Evolutionary conservation across 2,797 vertebrate genomes (phyloP), one percentile per base, ranked within the genome.

Genomic region (Enoplosus armatus): DNA sequence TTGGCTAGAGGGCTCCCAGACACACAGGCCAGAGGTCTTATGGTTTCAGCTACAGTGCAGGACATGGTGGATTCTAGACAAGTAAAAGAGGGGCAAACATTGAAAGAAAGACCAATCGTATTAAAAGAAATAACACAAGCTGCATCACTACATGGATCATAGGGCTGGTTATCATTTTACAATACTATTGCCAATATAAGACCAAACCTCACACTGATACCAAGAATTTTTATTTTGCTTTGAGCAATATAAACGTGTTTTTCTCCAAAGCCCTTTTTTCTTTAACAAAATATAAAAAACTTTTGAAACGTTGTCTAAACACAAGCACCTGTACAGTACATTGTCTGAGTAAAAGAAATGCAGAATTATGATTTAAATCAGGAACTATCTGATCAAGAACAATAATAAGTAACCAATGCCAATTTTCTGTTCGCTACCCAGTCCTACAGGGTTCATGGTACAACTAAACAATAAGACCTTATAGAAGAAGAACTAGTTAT

Each of bases 31-130:
- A 74, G 79, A 82, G 61, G 70, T 80, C 67, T 82, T 74, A 75
- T 65, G 73, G 65, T 85, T 85, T 90, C 85, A 87, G 75, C 79
- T 84, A 76, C 60, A 82, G 68, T 50, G 77, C 29, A 73, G 72
- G 72, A 84, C 93, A 92, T 93, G 71, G 3, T 90, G 88, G 77
- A 81, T 74, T 87, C 93, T 94, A 84, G 27, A 84, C 48, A 53
- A n/a, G n/a, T 48, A 56, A 81, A 82, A 63, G 14, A 39, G 55
- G 53, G 37, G 84, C 39, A 83, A 29, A 76, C 3, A 69, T 53
- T 64, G 1, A 69, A 22, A 74, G 18, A 67, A 66, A 73, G 41
- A n/a, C 18, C 31, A 77, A 66, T 45, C 6, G 59, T 18, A 68
- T 74, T 18, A 26, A 20, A 27, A 29, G 14, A 70, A 29, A 63